Evolutionary conservation across 2,113 vertebrate species (phyloP), one percentile per base, ranked within the genome.

Genomic region (Oreotragus oreotragus): DNA sequence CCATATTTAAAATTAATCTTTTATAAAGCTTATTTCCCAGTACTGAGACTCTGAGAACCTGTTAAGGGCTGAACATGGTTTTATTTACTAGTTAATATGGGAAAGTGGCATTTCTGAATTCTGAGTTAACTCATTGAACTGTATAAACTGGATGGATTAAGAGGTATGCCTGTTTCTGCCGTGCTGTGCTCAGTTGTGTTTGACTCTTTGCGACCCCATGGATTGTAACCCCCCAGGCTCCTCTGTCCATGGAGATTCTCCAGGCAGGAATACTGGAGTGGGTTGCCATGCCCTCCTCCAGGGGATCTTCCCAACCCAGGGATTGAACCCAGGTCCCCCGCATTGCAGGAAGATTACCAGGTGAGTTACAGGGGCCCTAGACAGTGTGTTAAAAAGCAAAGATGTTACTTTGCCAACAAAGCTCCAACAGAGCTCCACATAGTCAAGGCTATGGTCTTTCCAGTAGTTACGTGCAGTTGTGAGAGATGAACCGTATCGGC

Each of bases 1-100:
- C 23, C n/a, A 36, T 95, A 91, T 84, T 95, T 70, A 64, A 93
- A 96, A 95, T 84, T 84, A 96, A 57, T 84, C 84, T 93, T 96
- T 96, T 91, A 21, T 87, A 28, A 93, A 62, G 16, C n/a, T 66
- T 92, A 81, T 84, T 95, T 89, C 53, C 53, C 28, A 62, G 17
- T 84, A 10, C 27, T 88, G 43, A 19, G 49, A 79, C 33, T 84
- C 47, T 39, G 53, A 92, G 64, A 96, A 79, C 25, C 23, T 97
- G 58, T 88, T 95, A 93, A 81, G 81, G 66, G n/a, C 19, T 70
- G 2, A 12, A 39, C 23, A 70, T 70, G n/a, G 66, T 70, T 70
- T 39, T 23, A 39, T 70, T 70, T 70, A 70, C n/a, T 39, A 39
- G 19, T 39, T 70, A 70, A 70, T 70, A 70, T 39, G 66, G n/a